phyloP scores from a whole-genome alignment of 2,797 vertebrate species.

The Tadarida brasiliensis region DNA sequence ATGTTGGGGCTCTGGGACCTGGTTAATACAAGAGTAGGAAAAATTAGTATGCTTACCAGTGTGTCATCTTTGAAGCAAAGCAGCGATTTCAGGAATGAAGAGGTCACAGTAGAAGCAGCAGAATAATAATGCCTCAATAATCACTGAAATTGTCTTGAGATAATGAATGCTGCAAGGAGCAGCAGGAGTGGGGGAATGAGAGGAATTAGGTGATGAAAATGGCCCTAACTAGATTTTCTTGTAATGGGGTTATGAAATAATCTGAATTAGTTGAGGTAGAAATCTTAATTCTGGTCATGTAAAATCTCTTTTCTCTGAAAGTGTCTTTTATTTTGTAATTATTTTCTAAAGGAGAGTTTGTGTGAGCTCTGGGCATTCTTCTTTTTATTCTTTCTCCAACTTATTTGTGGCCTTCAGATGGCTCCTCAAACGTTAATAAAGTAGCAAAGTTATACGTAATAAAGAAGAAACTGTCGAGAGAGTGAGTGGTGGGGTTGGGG shows the following conservation, averaged over 20 bases:
- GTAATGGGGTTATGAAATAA: neutral
- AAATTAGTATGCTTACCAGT: slow-evolving; percentile 44
- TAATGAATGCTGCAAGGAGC: slow-evolving; percentile 59
- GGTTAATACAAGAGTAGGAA: neutral
- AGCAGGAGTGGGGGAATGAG: neutral
- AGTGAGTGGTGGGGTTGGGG: neutral
- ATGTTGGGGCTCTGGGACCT: neutral
- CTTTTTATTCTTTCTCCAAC: slow-evolving; percentile 30
- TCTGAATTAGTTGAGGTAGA: neutral
- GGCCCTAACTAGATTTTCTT: slow-evolving; percentile 13
- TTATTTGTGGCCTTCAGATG: slow-evolving; percentile 29
- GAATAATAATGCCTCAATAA: slow-evolving; percentile 67
- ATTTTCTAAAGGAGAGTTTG: slow-evolving; percentile 9
- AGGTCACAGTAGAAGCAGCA: slow-evolving; percentile 48
- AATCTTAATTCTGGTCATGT: neutral
- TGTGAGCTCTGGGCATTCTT: neutral
- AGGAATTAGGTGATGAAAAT: slow-evolving; percentile 49
- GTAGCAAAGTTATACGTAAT: neutral
- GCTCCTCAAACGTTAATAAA: slow-evolving; percentile 37
- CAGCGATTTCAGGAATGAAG: slow-evolving; percentile 67
- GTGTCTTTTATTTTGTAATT: slow-evolving; percentile 49
- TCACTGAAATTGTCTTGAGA: slow-evolving; percentile 58
- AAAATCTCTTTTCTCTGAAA: slow-evolving; percentile 57
- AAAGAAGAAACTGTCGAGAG: neutral
- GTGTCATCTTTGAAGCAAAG: slow-evolving; percentile 63